These are phyloP conservation scores for Megaustenia siamemsis DNA, from an alignment of 2,888 invertebrate species.

Conservation along the genomic window DNA sequence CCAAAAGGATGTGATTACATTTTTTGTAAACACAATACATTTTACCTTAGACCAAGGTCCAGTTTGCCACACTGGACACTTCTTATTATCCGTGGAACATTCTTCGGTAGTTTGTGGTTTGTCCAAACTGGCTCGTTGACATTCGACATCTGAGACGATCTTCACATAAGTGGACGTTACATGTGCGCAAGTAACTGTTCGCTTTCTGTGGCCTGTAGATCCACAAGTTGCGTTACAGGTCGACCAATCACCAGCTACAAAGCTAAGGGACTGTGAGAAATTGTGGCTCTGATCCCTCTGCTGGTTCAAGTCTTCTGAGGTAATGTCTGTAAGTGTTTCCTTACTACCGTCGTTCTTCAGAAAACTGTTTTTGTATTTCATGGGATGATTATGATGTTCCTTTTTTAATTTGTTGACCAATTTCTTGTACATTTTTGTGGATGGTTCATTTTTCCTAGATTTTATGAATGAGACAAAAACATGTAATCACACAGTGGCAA, in stretches of 20 bases:
- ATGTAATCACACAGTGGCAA: too few species aligned
- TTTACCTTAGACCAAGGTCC: conserved; percentile 69
- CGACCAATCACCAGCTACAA: conserved; percentile 86
- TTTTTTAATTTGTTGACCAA: conserved; percentile 15
- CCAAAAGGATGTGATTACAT: background rate
- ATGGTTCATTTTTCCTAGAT: conserved; percentile 36
- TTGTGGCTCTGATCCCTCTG: conserved; percentile 49
- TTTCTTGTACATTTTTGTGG: conserved; percentile 22
- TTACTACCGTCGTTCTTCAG: background rate
- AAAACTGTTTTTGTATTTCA: background rate
- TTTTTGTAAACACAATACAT: too few species aligned
- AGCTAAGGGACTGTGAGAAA: conserved; percentile 55
- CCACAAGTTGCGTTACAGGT: conserved; percentile 91
- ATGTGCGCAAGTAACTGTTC: conserved; percentile 85
- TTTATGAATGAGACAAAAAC: background rate
- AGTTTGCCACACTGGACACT: conserved; percentile 66
- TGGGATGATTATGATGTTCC: background rate
- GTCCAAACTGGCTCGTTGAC: conserved; percentile 60
- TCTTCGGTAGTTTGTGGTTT: conserved; percentile 63
- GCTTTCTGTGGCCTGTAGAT: conserved; percentile 86
- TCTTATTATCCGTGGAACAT: conserved; percentile 62
- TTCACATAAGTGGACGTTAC: conserved; percentile 86
- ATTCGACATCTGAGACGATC: conserved; percentile 76
- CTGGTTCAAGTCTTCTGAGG: background rate
- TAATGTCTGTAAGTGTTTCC: background rate